These are phyloP conservation scores for Pseudomugil gertrudae DNA, from an alignment of 2,797 vertebrate genomes.

Conservation along the genomic window DNA sequence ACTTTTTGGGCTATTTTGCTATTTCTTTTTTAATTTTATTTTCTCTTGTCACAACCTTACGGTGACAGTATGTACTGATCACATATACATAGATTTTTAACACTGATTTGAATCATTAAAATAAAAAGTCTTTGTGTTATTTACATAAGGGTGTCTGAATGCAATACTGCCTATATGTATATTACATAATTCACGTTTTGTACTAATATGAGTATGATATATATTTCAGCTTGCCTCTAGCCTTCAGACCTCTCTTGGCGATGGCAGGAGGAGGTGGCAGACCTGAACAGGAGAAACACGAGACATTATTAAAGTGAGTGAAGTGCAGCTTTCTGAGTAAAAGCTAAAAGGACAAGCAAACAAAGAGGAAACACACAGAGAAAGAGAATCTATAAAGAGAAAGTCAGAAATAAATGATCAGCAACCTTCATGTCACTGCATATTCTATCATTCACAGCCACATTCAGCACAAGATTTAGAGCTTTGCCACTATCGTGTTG, in stretches of 20 bases:
- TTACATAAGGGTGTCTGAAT: neutral
- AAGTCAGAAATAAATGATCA: constrained; percentile 5
- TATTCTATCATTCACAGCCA: constrained; percentile 10
- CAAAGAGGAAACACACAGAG: neutral
- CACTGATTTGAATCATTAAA: neutral
- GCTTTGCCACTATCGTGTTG: constrained; percentile 1
- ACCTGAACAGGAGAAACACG: constrained; percentile 55
- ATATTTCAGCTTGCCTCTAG: constrained; percentile 60
- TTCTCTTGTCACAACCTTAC: neutral
- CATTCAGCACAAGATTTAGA: constrained; percentile 4
- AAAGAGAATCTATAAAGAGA: constrained; percentile 5
- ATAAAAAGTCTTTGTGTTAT: constrained; percentile 5
- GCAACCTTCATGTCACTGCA: neutral
- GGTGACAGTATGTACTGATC: neutral
- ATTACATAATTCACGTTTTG: constrained; percentile 8
- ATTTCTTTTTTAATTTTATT: neutral
- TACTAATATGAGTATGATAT: neutral
- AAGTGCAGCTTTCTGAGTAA: constrained; percentile 1
- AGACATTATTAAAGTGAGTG: constrained; percentile 13
- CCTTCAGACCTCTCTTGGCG: constrained; percentile 59
- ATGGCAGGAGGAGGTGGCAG: constrained; percentile 69
- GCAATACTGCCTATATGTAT: neutral
- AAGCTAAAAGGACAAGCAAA: neutral
- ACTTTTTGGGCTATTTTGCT: neutral
- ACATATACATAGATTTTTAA: neutral